Conservation (phyloP, 1,140 invertebrate genomes). For the Lepidurus apus region DNA sequence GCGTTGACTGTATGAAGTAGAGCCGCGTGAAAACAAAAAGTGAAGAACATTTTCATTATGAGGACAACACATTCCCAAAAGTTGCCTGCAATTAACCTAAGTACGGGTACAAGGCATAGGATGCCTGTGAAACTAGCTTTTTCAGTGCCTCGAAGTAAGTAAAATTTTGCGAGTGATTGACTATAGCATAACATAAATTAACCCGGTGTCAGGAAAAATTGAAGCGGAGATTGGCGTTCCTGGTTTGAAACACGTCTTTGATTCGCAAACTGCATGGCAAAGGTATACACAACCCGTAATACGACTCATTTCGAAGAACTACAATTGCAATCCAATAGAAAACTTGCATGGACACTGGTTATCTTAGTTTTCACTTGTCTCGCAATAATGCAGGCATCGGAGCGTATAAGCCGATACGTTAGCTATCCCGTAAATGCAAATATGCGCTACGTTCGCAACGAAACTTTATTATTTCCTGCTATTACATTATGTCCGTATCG, state of each 20-base stretch:
- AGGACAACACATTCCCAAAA: not conserved
- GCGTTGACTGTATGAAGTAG: not conserved
- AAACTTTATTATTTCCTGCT: conserved; percentile 28
- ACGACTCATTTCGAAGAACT: not conserved
- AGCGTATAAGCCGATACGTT: not conserved
- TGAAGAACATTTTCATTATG: not conserved
- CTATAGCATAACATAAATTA: not conserved
- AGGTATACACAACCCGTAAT: not conserved
- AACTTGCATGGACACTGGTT: not conserved
- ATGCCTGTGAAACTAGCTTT: not conserved
- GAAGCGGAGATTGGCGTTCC: not conserved
- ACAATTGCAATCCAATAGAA: not conserved
- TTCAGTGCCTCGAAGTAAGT: not conserved
- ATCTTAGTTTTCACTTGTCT: not conserved
- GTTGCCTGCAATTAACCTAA: not conserved
- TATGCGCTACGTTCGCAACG: conserved; percentile 31
- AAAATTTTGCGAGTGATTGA: not conserved
- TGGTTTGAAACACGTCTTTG: not conserved
- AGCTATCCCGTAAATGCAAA: conserved; percentile 28
- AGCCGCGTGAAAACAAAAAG: not conserved
- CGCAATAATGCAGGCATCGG: conserved; percentile 3
- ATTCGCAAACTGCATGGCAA: not conserved
- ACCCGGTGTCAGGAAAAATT: not conserved
- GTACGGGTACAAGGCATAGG: not conserved
- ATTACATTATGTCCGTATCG: conserved; percentile 32